phyloP scores from a whole-genome alignment of 2,797 vertebrate species.

The Sebastes vulpes region DNA sequence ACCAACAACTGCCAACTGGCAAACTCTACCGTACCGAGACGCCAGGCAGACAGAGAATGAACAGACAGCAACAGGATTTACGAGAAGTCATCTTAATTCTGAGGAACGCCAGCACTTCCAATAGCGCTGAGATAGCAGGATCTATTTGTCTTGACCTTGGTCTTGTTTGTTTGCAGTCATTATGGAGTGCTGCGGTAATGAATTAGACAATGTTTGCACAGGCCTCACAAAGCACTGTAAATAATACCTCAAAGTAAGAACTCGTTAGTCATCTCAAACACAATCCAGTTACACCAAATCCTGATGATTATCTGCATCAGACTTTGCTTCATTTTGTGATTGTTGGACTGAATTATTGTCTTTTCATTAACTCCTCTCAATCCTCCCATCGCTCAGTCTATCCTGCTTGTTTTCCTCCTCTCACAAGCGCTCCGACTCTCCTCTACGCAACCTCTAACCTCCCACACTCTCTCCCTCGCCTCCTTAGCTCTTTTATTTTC shows the following conservation, averaged over 20 bases:
- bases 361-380: conserved; percentile 28
- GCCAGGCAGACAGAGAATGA: neutral
- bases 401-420: neutral
- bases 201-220: conserved; percentile 32
- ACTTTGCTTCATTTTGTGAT: conserved; percentile 15
- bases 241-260: conserved; percentile 5
- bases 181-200: conserved; percentile 9
- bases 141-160: conserved; percentile 16
- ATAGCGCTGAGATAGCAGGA: neutral
- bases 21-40: neutral
- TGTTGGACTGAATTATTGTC: conserved; percentile 37
- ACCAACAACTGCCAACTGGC: neutral
- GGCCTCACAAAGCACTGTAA: conserved; percentile 3
- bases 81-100: neutral
- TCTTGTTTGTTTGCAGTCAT: conserved; percentile 30
- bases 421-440: neutral
- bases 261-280: conserved; percentile 12
- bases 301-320: conserved; percentile 20
- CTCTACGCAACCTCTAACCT: conserved; percentile 25
- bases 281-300: conserved; percentile 4
- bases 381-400: neutral
- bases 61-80: neutral
- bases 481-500: conserved; percentile 20
- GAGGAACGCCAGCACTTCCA: neutral
- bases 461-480: conserved; percentile 11